phyloP scores from a whole-genome alignment of 2,797 vertebrate species.

The Cyprinodon diabolis region DNA sequence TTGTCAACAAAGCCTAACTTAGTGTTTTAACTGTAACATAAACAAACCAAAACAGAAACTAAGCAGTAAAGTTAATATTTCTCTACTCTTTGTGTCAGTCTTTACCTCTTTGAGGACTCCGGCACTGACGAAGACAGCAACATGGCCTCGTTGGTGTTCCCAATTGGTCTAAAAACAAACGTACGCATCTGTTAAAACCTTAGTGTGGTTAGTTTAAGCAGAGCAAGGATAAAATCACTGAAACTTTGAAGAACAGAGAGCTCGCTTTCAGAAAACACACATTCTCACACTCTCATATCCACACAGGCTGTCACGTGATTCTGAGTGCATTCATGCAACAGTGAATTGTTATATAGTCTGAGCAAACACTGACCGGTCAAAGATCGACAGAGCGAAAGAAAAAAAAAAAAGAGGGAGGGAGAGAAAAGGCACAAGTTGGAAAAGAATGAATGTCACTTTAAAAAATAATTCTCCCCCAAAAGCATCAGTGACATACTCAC shows the following conservation, averaged over 20 bases:
- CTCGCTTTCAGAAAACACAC: slow-evolving; percentile 39
- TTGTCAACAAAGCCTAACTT: not conserved
- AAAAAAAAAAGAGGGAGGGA: slow-evolving; percentile 7
- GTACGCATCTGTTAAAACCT: slow-evolving; percentile 18
- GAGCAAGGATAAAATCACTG: slow-evolving; percentile 2
- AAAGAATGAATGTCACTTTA: not conserved
- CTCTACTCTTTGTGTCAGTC: not conserved
- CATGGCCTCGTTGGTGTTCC: slow-evolving; percentile 83
- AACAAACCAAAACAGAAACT: not conserved
- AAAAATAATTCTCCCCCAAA: not conserved
- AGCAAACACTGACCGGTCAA: slow-evolving; percentile 79
- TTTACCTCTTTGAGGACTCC: slow-evolving; percentile 89
- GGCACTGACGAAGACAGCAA: slow-evolving; percentile 82
- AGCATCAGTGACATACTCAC: slow-evolving; percentile 45
- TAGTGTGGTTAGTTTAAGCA: slow-evolving; percentile 28
- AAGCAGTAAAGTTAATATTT: slow-evolving; percentile 7
- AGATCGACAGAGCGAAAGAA: slow-evolving; percentile 54
- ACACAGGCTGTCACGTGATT: slow-evolving; percentile 50
- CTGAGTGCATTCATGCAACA: slow-evolving; percentile 68
- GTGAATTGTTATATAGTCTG: slow-evolving; percentile 67
- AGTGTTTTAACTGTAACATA: not conserved
- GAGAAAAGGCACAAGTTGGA: not conserved
- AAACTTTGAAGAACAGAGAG: slow-evolving; percentile 28
- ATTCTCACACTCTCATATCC: slow-evolving; percentile 42
- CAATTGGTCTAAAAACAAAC: slow-evolving; percentile 65